Evolutionary conservation across 2,888 invertebrate species (phyloP).

Genomic region (Andrena camellia): DNA sequence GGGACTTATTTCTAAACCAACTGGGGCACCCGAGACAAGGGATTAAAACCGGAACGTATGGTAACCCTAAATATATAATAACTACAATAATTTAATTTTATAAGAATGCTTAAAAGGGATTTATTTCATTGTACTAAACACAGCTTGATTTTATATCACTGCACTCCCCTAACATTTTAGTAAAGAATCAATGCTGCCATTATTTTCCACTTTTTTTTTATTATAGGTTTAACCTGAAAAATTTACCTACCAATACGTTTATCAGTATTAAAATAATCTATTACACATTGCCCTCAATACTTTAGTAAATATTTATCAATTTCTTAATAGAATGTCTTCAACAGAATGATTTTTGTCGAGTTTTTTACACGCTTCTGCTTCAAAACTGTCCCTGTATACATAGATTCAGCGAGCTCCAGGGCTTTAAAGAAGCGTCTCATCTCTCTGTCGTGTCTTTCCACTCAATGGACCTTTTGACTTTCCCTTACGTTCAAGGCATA

Average conservation of each 20-base stretch:
- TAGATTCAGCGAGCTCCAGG: slow-evolving; percentile 21
- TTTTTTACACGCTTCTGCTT: slow-evolving; percentile 12
- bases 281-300: background rate
- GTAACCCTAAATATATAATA: too few species aligned
- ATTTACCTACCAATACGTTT: background rate
- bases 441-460: slow-evolving; percentile 2
- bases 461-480: slow-evolving; percentile 36
- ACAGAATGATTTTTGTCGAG: background rate
- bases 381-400: slow-evolving; percentile 7
- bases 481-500: slow-evolving; percentile 39
- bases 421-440: slow-evolving; percentile 22
- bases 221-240: background rate
- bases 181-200: background rate
- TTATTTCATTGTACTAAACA: too few species aligned
- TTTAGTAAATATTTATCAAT: background rate
- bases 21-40: too few species aligned
- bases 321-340: background rate
- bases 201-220: background rate
- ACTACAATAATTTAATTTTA: too few species aligned
- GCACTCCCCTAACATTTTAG: background rate
- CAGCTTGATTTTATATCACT: too few species aligned
- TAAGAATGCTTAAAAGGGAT: too few species aligned
- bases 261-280: background rate
- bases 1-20: too few species aligned
- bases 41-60: too few species aligned